Evolutionary conservation across 2,797 vertebrate genomes (phyloP), one percentile per base, ranked within the genome.

Genomic region (Adelosebastes latens): DNA sequence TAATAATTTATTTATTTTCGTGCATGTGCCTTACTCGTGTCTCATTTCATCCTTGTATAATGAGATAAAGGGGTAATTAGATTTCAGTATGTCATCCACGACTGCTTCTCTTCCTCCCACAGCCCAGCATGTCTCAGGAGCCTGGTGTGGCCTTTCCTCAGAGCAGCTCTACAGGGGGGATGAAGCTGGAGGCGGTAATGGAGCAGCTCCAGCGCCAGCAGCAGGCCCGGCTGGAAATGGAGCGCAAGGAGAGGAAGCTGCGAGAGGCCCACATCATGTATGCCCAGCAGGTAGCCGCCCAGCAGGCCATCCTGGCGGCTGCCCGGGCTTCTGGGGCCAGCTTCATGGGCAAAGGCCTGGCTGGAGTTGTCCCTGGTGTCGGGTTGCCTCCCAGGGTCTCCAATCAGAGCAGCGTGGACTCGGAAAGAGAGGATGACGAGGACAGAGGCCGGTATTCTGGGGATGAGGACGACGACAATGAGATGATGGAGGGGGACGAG

Each of bases 201-300:
- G 98, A 99, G 92, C 97, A 98, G 88, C 96, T 97, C 85, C 97
- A 98, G 82, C 97, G 96, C 76, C 97, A 98, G 87, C 96, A 97
- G 82, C 96, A 95, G 81, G 92, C 94, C 5, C 93, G 96, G 29
- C 91, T 96, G 88, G 96, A 97, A 90, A 97, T 97, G 97, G 95
- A 96, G 93, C 96, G 96, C 82, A 97, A 97, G 90, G 97, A 97
- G 86, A 94, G 96, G 79, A 96, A 96, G 82, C 93, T 97, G 83
- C 95, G 97, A 27, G 97, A 99, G 87, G 94, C 97, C 77, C 97
- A 96, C 84, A 96, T 98, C 92, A 96, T 97, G 55, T 98, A 97
- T 52, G 94, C 97, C 14, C 97, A 97, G 88, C 98, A 98, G 95
- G 93, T 98, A 56, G 96, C 96, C 0, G 95, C 96, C 20, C 98